Conservation (phyloP, 2,797 vertebrate species). For the Zalophus californianus region DNA sequence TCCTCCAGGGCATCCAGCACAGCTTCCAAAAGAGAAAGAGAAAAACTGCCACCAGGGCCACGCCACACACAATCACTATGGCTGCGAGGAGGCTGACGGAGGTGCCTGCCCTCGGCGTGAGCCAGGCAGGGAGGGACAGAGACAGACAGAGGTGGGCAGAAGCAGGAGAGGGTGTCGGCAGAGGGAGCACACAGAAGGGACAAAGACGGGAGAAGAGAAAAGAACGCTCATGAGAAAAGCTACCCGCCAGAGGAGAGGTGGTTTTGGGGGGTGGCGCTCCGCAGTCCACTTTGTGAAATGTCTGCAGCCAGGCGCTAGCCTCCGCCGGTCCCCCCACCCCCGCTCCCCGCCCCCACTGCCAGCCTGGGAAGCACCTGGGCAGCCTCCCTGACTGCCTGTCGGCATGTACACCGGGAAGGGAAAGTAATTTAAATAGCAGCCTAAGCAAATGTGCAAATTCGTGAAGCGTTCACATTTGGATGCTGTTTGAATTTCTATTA, state of each 20-base stretch:
- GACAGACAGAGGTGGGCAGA: conserved; percentile 70
- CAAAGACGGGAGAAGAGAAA: conserved; percentile 81
- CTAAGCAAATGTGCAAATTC: conserved; percentile 64
- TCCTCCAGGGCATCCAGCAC: conserved; percentile 94
- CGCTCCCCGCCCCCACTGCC: not conserved
- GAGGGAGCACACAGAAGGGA: conserved; percentile 77
- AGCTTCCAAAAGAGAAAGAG: conserved; percentile 97
- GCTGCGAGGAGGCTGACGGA: conserved; percentile 94
- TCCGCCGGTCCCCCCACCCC: not conserved
- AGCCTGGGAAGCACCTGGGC: conserved; percentile 23
- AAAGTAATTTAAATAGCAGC: conserved; percentile 48
- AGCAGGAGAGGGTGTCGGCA: conserved; percentile 32
- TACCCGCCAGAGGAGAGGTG: conserved; percentile 19
- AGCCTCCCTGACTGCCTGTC: not conserved
- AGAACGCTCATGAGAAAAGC: conserved; percentile 85
- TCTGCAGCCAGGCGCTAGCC: not conserved
- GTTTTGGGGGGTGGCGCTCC: not conserved
- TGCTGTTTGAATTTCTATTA: conserved; percentile 60
- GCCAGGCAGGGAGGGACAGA: conserved; percentile 74
- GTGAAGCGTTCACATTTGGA: conserved; percentile 19
- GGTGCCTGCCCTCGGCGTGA: conserved; percentile 90
- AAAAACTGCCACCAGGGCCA: conserved; percentile 95
- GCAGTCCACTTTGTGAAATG: not conserved
- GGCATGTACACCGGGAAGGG: not conserved
- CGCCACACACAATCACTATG: conserved; percentile 94